Evolutionary conservation across 2,888 invertebrate genomes (phyloP).

Genomic region (Volucella inanis): DNA sequence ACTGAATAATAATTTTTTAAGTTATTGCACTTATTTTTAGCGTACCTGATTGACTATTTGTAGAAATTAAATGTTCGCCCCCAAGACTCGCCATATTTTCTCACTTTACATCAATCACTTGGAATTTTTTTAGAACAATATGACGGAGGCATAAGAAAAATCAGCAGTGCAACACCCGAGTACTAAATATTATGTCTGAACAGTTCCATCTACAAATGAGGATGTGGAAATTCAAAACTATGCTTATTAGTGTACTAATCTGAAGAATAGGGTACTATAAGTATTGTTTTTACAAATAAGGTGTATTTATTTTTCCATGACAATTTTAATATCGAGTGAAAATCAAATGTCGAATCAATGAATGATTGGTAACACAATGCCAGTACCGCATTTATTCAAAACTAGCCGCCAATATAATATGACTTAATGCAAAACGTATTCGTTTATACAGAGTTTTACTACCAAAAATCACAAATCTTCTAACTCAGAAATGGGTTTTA

Average conservation of each 20-base stretch:
- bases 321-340: too few species aligned
- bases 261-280: not conserved
- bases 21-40: constrained; percentile 77
- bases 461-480: too few species aligned
- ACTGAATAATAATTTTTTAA: constrained; percentile 75
- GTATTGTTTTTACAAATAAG: too few species aligned
- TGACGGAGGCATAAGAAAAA: constrained; percentile 76
- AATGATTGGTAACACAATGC: too few species aligned
- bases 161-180: constrained; percentile 77
- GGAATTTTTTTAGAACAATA: constrained; percentile 80
- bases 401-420: too few species aligned
- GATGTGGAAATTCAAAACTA: not conserved
- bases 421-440: too few species aligned
- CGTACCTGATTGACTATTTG: constrained; percentile 83
- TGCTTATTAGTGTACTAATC: not conserved
- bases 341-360: too few species aligned
- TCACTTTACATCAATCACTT: constrained; percentile 81
- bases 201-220: constrained; percentile 48
- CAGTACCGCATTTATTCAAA: too few species aligned
- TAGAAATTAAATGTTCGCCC: constrained; percentile 83
- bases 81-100: constrained; percentile 84
- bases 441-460: too few species aligned
- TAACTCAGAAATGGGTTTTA: too few species aligned
- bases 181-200: constrained; percentile 61
- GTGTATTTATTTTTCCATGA: too few species aligned